These are phyloP conservation scores for Cheirogaleus medius DNA, from an alignment of 2,113 vertebrate species.

Conservation along the genomic window DNA sequence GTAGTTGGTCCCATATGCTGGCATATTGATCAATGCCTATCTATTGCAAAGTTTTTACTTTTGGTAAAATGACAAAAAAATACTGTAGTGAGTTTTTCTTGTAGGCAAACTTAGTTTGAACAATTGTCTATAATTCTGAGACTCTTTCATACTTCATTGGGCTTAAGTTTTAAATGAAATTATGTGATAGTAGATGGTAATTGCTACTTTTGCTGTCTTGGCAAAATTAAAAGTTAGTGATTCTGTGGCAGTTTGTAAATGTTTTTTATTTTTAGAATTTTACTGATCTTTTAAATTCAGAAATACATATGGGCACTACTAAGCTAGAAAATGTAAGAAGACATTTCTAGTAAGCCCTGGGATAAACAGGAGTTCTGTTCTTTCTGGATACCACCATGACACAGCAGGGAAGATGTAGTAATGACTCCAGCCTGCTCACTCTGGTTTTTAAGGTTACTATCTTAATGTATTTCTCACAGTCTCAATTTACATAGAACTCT, in stretches of 20 bases:
- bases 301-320: background rate
- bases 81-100: conserved; percentile 12
- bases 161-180: background rate
- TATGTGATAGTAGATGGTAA: background rate
- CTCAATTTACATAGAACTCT: background rate
- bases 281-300: conserved; percentile 28
- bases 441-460: background rate
- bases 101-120: background rate
- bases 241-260: background rate
- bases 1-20: background rate
- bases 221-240: background rate
- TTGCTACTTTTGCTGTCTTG: background rate
- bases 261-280: background rate
- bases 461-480: background rate
- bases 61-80: conserved; percentile 6
- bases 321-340: conserved; percentile 33
- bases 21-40: background rate
- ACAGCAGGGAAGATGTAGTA: background rate
- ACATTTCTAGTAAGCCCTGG: background rate
- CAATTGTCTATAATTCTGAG: conserved; percentile 21
- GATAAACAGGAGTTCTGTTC: background rate
- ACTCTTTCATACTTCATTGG: background rate
- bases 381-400: background rate
- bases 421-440: background rate
- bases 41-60: conserved; percentile 13